Base-by-base conservation (phyloP, 2,888 invertebrate genomes). In the Epirrita christyi region DNA sequence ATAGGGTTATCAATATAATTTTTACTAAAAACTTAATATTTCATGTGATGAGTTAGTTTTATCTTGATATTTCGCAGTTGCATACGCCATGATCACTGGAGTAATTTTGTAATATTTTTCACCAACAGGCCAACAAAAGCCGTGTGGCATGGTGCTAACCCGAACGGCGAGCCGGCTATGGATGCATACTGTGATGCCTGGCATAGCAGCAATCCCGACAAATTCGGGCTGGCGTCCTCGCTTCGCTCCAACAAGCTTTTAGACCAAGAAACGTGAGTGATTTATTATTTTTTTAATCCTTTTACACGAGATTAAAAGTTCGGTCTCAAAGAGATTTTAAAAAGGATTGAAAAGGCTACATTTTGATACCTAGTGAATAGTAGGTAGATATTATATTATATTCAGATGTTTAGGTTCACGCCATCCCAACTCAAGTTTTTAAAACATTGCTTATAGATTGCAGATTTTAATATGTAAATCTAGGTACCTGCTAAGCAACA, bases 141-240 rank as follows among this genome's bases (percentile, higher is more conserved):
- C 42, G 95, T 98, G 32, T 99, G 99, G 99, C 99, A 99, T 77
- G 99, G 99, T 3, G 96, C 98, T 6, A 94, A 95, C 74, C 92
- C 94, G 10, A 94, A 94, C 64, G 99, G 99, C 0, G 96, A 97
- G 80, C 94, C 98, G 56, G 96, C 96, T 42, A 94, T 96, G 93
- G 97, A 98, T 76, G 95, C 96, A 32, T 97, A 97, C 78, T 98
- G 98, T 85, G 97, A 97, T 79, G 97, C 97, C 45, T 99, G 98
- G 98, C 96, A 97, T 80, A 95, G 97, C 52, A 94, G 95, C 66
- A 94, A 94, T 51, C 89, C 94, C 7, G 95, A 96, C 76, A 96
- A 96, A 82, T 94, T 95, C 61, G 98, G 98, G 0, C 93, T 97
- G 52, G 98, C 96, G 44, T 97, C 97, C 58, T 96, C 96, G 42